Evolutionary conservation across 2,797 vertebrate genomes (phyloP).

Genomic region (Urocyon cinereoargenteus): DNA sequence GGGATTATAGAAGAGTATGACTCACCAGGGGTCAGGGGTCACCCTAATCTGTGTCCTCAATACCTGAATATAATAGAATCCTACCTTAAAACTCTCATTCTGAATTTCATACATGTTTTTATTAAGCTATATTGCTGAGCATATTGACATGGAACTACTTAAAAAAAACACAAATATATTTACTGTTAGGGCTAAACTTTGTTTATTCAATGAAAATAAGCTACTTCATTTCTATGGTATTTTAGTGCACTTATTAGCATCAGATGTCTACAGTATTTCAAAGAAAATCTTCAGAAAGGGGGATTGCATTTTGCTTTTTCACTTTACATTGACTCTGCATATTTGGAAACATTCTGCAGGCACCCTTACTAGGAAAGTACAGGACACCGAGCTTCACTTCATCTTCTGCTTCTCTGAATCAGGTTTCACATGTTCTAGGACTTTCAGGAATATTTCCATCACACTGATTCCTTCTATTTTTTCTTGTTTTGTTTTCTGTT

Average conservation of each 20-base stretch:
- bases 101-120: background rate
- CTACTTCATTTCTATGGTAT: background rate
- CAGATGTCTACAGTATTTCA: background rate
- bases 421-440: too few relatives aligned
- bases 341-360: background rate
- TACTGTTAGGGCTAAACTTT: too few relatives aligned
- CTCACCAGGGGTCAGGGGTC: background rate
- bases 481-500: background rate
- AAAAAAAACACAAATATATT: background rate
- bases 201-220: background rate
- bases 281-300: background rate
- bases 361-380: background rate
- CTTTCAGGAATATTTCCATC: background rate
- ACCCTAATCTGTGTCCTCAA: background rate
- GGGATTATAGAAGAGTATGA: background rate
- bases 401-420: background rate
- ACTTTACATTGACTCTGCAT: background rate
- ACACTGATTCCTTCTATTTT: background rate
- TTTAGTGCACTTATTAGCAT: background rate
- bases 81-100: background rate
- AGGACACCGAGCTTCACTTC: fast-evolving
- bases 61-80: background rate
- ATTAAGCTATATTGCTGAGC: background rate
- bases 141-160: background rate
- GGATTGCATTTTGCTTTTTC: background rate